Evolutionary conservation across 1,140 invertebrate genomes (phyloP).

Genomic region (Pogonomyrmex californicus): DNA sequence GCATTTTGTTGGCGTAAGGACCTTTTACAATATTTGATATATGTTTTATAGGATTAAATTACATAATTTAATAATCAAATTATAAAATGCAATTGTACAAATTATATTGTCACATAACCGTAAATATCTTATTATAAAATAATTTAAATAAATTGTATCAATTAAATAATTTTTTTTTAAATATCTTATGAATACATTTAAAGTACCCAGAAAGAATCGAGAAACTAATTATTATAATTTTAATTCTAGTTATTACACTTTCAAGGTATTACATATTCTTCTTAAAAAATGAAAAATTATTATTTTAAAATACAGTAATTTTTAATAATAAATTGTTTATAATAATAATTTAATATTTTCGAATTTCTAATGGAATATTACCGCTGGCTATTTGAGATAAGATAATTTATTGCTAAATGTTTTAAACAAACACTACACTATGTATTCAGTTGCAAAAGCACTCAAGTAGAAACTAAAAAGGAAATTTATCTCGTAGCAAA

Average conservation of each 20-base stretch:
- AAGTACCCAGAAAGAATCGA: not conserved
- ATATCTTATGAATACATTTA: not conserved
- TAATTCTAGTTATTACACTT: not conserved
- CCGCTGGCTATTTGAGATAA: conserved; percentile 9
- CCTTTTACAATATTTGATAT: not conserved
- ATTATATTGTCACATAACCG: not conserved
- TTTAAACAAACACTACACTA: conserved; percentile 11
- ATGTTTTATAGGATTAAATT: not conserved
- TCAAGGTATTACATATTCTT: not conserved
- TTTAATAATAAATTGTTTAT: conserved; percentile 12
- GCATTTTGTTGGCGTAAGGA: not conserved
- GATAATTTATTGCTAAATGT: conserved; percentile 13
- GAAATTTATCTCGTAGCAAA: conserved; percentile 18
- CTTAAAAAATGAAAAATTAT: not conserved
- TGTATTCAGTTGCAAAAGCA: conserved; percentile 38
- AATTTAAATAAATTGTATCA: not conserved
- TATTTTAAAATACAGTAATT: not conserved
- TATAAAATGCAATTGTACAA: conserved; percentile 4
- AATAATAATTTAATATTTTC: conserved; percentile 1
- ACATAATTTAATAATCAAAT: conserved; percentile 13
- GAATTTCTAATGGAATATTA: not conserved
- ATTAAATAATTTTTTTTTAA: not conserved
- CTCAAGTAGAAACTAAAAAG: conserved; percentile 1
- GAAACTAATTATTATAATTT: not conserved
- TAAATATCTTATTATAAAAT: not conserved